Evolutionary conservation across 2,797 vertebrate genomes (phyloP).

Genomic region (Onychomys arenicola): DNA sequence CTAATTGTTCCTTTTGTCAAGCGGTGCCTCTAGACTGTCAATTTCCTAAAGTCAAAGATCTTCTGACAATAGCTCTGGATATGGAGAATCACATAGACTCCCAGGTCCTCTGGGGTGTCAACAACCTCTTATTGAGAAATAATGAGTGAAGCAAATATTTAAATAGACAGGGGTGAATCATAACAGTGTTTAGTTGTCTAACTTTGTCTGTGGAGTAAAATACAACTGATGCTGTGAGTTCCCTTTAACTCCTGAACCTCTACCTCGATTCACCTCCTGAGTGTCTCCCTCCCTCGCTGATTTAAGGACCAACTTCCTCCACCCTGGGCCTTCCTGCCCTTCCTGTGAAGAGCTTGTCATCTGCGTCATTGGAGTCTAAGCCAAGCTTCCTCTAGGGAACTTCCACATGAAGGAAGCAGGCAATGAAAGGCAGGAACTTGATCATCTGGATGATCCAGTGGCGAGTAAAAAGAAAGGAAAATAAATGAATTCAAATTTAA

Average conservation of each 20-base stretch:
- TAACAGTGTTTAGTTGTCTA: not conserved
- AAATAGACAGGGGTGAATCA: constrained; percentile 16
- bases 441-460: not conserved
- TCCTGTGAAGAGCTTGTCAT: not conserved
- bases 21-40: not conserved
- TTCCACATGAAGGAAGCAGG: constrained; percentile 32
- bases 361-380: not conserved
- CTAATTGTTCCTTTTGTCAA: not conserved
- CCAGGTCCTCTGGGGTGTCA: not conserved
- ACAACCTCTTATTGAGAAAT: not conserved
- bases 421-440: constrained; percentile 30
- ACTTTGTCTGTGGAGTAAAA: not conserved
- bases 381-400: constrained; percentile 7
- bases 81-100: not conserved
- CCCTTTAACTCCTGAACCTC: not conserved
- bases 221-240: not conserved
- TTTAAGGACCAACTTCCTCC: not conserved
- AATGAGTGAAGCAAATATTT: constrained; percentile 28
- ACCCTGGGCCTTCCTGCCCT: not conserved
- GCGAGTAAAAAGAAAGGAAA: constrained; percentile 10
- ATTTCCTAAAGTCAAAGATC: constrained; percentile 5
- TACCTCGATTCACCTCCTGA: not conserved
- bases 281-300: not conserved
- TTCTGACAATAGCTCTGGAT: not conserved
- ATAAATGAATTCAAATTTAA: not conserved